phyloP scores from a whole-genome alignment of 2,888 invertebrate species.

The Synanthedon andrenaeformis region DNA sequence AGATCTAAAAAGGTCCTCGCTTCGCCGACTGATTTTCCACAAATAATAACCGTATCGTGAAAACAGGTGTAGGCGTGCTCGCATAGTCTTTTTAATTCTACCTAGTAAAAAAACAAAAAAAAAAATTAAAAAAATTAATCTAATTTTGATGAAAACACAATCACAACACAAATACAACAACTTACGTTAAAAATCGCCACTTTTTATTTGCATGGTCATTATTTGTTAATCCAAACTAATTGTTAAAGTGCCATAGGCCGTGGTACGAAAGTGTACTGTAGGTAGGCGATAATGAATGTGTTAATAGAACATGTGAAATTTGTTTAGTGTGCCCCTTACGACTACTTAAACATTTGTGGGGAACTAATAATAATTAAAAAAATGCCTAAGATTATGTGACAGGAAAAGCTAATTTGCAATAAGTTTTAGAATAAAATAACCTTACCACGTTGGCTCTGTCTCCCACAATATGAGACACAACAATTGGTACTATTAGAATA shows the following conservation, averaged over 20 bases:
- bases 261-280: too few species aligned
- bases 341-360: too few species aligned
- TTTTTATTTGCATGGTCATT: too few species aligned
- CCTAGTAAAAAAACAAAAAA: constrained; percentile 20
- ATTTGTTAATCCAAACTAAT: too few species aligned
- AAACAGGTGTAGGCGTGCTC: constrained; percentile 52
- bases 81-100: constrained; percentile 44
- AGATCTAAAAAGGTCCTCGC: constrained; percentile 53
- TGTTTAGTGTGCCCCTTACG: too few species aligned
- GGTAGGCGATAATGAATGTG: too few species aligned
- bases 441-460: constrained; percentile 45
- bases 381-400: not conserved
- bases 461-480: constrained; percentile 30
- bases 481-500: constrained; percentile 11
- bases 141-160: not conserved
- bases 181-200: not conserved
- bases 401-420: too few species aligned
- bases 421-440: constrained; percentile 6
- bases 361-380: too few species aligned
- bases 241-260: too few species aligned
- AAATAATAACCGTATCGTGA: constrained; percentile 48
- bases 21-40: constrained; percentile 56
- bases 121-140: not conserved
- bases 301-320: too few species aligned
- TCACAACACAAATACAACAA: too few species aligned